Conservation (phyloP, 2,888 invertebrate genomes). For the Trachelus troglodyta region DNA sequence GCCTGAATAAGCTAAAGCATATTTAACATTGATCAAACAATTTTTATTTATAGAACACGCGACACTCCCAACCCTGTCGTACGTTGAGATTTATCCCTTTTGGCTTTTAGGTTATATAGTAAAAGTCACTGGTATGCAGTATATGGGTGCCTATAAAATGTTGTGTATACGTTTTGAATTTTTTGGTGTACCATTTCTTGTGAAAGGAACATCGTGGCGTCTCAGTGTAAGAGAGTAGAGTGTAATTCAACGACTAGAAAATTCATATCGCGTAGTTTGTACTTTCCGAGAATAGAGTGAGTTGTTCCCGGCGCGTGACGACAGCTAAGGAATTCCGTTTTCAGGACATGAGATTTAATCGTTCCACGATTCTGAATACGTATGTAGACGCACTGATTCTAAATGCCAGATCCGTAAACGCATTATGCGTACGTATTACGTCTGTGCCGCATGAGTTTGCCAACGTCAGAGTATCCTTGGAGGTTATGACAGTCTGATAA, state of each 20-base stretch:
- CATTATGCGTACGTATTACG: background rate
- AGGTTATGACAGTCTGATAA: background rate
- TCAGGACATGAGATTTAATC: background rate
- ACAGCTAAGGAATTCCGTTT: background rate
- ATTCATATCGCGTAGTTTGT: background rate
- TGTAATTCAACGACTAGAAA: background rate
- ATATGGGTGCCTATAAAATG: background rate
- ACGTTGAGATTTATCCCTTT: background rate
- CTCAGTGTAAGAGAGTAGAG: background rate
- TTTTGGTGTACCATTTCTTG: background rate
- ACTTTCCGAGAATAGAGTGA: background rate
- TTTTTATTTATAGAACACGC: slow-evolving; percentile 26
- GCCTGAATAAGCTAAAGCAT: background rate
- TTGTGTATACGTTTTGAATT: background rate
- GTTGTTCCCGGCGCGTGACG: background rate
- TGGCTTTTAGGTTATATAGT: background rate
- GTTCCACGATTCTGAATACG: background rate
- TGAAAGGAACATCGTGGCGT: background rate
- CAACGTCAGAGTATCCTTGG: background rate
- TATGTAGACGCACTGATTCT: background rate
- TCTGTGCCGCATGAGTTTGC: background rate
- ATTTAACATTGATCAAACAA: slow-evolving; percentile 37
- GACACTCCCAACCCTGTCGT: background rate
- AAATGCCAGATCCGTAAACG: background rate
- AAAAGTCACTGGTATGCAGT: background rate